Evolutionary conservation across 2,113 vertebrate species (phyloP).

Genomic region (Rana temporaria): DNA sequence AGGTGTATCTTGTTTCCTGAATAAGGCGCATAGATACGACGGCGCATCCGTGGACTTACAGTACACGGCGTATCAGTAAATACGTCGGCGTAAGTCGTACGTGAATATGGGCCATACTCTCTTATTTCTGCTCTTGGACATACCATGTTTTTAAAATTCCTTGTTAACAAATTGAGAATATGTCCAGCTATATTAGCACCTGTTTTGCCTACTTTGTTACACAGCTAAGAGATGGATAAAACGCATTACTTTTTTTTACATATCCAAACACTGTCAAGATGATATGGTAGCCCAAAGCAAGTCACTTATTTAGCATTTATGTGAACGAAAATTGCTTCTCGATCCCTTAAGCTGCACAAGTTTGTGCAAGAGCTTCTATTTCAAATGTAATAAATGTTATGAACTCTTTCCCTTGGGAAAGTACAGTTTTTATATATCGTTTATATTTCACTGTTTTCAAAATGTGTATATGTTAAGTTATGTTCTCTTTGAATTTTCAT

Average conservation of each 20-base stretch:
- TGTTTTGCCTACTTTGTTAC: not conserved
- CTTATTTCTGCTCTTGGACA: not conserved
- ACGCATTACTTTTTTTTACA: constrained; percentile 26
- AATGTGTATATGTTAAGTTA: not conserved
- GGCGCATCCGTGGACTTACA: too few relatives aligned
- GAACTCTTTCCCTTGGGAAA: constrained; percentile 39
- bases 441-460: constrained; percentile 9
- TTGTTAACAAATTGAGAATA: not conserved
- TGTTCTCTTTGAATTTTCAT: not conserved
- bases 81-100: too few relatives aligned
- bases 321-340: constrained; percentile 53
- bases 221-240: constrained; percentile 11
- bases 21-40: too few relatives aligned
- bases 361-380: constrained; percentile 51
- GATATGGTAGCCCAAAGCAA: constrained; percentile 34
- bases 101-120: too few relatives aligned
- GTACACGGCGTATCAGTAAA: too few relatives aligned
- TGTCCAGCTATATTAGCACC: constrained; percentile 11
- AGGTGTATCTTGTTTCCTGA: too few relatives aligned
- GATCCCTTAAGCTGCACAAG: constrained; percentile 40
- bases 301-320: constrained; percentile 60
- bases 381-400: constrained; percentile 54
- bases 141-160: not conserved
- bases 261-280: constrained; percentile 15
- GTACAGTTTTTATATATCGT: constrained; percentile 3